Evolutionary conservation across 2,113 vertebrate genomes (phyloP).

Genomic region (Pituophis catenifer): DNA sequence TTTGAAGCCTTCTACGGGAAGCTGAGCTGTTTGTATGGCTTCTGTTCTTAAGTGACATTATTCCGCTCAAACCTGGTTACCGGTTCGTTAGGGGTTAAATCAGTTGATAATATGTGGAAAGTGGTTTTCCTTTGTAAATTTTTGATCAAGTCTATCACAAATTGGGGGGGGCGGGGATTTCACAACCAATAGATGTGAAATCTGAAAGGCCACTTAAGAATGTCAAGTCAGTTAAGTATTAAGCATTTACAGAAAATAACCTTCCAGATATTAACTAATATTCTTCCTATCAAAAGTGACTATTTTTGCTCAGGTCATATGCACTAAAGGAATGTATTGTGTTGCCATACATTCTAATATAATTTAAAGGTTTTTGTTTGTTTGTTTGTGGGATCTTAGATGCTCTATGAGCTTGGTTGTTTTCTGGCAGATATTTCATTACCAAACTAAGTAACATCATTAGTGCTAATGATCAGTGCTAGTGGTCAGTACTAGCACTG

Average conservation of each 20-base stretch:
- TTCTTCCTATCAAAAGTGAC: slow-evolving; percentile 54
- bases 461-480: background rate
- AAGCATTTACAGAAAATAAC: slow-evolving; percentile 25
- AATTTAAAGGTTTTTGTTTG: no score
- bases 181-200: slow-evolving; percentile 43
- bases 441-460: background rate
- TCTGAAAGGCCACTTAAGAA: background rate
- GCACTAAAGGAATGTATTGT: slow-evolving; percentile 46
- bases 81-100: slow-evolving; percentile 60
- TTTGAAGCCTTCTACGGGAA: background rate
- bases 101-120: slow-evolving; percentile 37
- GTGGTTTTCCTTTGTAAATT: background rate
- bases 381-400: no score
- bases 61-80: slow-evolving; percentile 42
- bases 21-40: slow-evolving; percentile 21
- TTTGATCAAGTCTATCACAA: no score
- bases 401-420: no score
- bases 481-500: background rate
- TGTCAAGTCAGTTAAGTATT: background rate
- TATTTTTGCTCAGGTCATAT: slow-evolving; percentile 55
- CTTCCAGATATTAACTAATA: slow-evolving; percentile 17
- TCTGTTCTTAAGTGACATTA: slow-evolving; percentile 41
- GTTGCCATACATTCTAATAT: background rate
- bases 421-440: no score
- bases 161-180: no score